Conservation (phyloP, 2,113 vertebrate genomes). For the Nesoenas mayeri region DNA sequence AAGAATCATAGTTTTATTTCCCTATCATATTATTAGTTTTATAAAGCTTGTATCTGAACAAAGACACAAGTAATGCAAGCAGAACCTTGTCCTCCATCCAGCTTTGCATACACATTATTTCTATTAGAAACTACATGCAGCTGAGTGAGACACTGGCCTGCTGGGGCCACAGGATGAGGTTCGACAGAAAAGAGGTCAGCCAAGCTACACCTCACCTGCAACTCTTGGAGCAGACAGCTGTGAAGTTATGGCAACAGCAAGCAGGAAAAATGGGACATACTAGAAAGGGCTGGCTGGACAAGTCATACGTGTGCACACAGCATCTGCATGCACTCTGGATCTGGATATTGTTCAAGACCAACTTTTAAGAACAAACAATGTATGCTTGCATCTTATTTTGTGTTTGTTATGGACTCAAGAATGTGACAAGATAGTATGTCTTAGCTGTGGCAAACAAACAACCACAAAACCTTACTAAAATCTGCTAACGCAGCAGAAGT, state of each 20-base stretch:
- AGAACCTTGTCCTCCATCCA: background rate
- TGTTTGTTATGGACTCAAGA: background rate
- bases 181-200: conserved; percentile 4
- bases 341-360: background rate
- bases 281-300: conserved; percentile 8
- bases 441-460: background rate
- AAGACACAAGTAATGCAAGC: background rate
- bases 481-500: background rate
- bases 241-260: conserved; percentile 1
- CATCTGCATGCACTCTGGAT: background rate
- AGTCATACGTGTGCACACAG: background rate
- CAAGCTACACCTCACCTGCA: conserved; percentile 59
- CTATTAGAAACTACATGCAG: background rate
- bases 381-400: background rate
- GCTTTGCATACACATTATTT: background rate
- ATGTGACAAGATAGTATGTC: background rate
- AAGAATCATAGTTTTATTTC: background rate
- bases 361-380: background rate
- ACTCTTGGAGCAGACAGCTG: conserved; percentile 20
- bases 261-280: background rate
- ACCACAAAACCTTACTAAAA: background rate
- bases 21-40: background rate
- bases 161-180: background rate
- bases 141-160: background rate
- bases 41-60: background rate